Base-by-base conservation (phyloP, 2,113 vertebrate genomes). In the Ranitomeya variabilis region DNA sequence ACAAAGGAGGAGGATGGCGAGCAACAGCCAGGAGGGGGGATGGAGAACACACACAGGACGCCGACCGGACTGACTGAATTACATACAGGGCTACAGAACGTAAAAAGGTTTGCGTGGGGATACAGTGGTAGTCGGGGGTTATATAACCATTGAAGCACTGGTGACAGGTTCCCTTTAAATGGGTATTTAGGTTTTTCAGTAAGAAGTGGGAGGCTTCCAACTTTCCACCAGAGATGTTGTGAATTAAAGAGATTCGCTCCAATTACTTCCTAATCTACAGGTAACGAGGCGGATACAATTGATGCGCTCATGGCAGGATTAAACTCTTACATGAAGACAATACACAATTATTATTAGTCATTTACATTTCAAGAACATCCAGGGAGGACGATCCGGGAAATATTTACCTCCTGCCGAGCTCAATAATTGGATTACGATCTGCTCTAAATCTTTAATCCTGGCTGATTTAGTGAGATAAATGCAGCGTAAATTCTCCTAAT, bases 381-480 rank as follows among this genome's bases (percentile, higher is more conserved):
- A 55, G 82, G 66, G 55, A 19, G 23, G 18, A 64, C 21, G 62
- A 67, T 26, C 19, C 52, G 9, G 37, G n/a, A 88, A 83, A 52
- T 52, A 71, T 76, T 88, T 83, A 59, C 59, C 80, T 83, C 54
- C 26, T 66, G 67, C 80, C 15, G 31, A 18, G 87, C 57, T 21
- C 21, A 64, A 84, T 89, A 84, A 89, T 89, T 89, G 87, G 87
- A 89, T 89, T 83, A 83, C 80, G 54, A 83, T 89, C 80, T 57
- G 31, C 80, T 26, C 10, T 89, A 89, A 89, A 89, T 89, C 87
- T 73, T 83, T 84, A 89, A 89, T 89, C 87, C 82, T 12, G 21
- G 62, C 59, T 84, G 80, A 84, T 89, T 83, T 83, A 83, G n/a
- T 76, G 71, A 89, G 87, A 89, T 89, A 83, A 89, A 89, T 78